Evolutionary conservation across 1,140 invertebrate species (phyloP).

Genomic region (Drosophila navojoa): DNA sequence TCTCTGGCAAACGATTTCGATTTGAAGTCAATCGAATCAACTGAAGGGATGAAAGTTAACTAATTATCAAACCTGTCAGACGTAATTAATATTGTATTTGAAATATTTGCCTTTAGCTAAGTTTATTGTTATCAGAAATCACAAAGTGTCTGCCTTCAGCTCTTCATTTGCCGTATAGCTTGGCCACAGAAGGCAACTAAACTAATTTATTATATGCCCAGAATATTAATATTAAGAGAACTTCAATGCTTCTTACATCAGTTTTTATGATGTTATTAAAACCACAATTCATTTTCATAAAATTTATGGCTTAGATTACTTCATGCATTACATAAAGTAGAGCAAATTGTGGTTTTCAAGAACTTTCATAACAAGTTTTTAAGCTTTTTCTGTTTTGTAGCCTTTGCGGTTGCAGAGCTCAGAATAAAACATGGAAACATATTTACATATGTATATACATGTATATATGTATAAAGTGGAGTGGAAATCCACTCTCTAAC

Average conservation of each 20-base stretch:
- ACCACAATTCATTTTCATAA: not conserved
- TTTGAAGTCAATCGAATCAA: conserved; percentile 4
- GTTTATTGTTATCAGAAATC: too few species aligned
- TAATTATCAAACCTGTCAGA: not conserved
- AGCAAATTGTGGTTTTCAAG: not conserved
- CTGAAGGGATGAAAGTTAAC: not conserved
- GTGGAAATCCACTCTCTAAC: too few species aligned
- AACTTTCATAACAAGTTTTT: not conserved
- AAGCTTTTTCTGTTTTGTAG: too few species aligned
- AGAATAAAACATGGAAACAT: not conserved
- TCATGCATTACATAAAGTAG: not conserved
- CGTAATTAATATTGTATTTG: too few species aligned
- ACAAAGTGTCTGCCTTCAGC: too few species aligned
- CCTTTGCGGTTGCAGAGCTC: not conserved
- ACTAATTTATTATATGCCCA: too few species aligned
- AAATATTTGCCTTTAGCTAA: not conserved
- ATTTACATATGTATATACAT: too few species aligned
- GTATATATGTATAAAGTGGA: too few species aligned
- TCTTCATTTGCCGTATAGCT: too few species aligned
- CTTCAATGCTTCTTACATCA: too few species aligned
- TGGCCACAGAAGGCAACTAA: too few species aligned
- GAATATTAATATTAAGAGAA: too few species aligned
- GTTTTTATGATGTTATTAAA: not conserved
- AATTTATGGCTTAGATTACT: not conserved
- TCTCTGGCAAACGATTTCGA: not conserved